Base-by-base conservation (phyloP, 1,140 invertebrate species). In the Brachystomella parvula region DNA sequence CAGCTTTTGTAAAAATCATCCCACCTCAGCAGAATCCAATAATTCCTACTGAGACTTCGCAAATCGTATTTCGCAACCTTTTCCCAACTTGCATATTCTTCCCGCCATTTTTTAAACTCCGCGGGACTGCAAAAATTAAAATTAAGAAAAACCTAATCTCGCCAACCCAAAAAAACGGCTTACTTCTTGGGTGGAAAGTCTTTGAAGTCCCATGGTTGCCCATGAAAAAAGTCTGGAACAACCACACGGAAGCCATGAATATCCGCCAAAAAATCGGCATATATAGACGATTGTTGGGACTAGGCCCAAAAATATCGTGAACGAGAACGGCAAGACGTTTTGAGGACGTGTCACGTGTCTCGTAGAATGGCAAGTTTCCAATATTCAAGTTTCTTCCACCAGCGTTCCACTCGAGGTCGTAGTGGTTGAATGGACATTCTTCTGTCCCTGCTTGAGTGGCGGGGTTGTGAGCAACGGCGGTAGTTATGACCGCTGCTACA, bases 1-100 rank as follows among this genome's bases (percentile, higher is more conserved):
- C 66, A 6, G 69, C 72, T 29, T 64, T 24, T 2, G 65, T 32
- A 1, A 67, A 47, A 26, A 73, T 64, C 39, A 61, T 68, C 24
- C 69, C 72, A 33, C 72, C 72, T 69, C 72, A 73, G 32, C 72
- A 73, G 33, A 71, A 69, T 31, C 72, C 72, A 58, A 71, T 69
- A 26, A 71, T 69, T 28, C 72, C 72, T 47, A 71, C 65, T 68
- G 0, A 70, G 31, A 44, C 64, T 53, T 2, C 35, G 3, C n/a
- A 69, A 6, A 49, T 73, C 71, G 21, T 24, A 19, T 26, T 69
- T 70, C 1, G 67, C 64, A 28, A 39, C 47, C 32, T 59, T 56
- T 12, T 39, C 32, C 61, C 65, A 73, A 0, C n/a, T 29, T 2
- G 66, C 67, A 3, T 63, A 33, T 28, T 6, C 44, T 21, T 29